Conservation (phyloP, 2,113 vertebrate genomes). For the Petrocephalus microphthalmus region DNA sequence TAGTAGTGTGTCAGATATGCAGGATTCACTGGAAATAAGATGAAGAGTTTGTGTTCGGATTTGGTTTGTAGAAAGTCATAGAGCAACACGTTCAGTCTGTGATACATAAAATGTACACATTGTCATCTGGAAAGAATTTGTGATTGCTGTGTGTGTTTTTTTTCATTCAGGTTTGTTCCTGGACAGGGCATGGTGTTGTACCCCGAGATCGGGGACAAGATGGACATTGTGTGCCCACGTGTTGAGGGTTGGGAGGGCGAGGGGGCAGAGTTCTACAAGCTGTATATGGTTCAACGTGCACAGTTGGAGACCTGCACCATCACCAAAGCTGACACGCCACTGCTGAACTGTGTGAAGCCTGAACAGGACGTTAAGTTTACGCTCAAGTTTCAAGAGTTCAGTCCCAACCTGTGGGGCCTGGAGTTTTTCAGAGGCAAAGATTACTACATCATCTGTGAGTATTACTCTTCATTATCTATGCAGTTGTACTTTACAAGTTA, state of each 20-base stretch:
- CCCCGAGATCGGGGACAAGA: slow-evolving; percentile 97
- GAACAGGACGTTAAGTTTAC: slow-evolving; percentile 96
- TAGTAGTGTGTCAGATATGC: neutral
- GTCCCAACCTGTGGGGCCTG: slow-evolving; percentile 95
- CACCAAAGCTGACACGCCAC: slow-evolving; percentile 78
- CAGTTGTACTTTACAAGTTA: neutral
- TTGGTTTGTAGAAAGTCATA: neutral
- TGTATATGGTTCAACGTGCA: slow-evolving; percentile 89
- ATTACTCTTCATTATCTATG: slow-evolving; percentile 21
- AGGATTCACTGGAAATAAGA: neutral
- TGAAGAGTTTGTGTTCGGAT: neutral
- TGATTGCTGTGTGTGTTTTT: slow-evolving; percentile 19
- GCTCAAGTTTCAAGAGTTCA: slow-evolving; percentile 99
- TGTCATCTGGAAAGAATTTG: neutral
- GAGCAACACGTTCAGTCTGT: neutral
- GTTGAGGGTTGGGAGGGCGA: slow-evolving; percentile 71
- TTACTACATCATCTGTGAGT: slow-evolving; percentile 98
- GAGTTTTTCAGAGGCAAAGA: slow-evolving; percentile 93
- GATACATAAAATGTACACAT: neutral
- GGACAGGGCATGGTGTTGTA: slow-evolving; percentile 88
- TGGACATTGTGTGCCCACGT: slow-evolving; percentile 97
- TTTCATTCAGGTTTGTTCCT: slow-evolving; percentile 75
- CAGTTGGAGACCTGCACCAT: slow-evolving; percentile 87
- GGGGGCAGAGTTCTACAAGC: slow-evolving; percentile 86
- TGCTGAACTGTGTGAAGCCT: slow-evolving; percentile 93